Base-by-base conservation (phyloP, 2,888 invertebrate species). In the Zygaena filipendulae region DNA sequence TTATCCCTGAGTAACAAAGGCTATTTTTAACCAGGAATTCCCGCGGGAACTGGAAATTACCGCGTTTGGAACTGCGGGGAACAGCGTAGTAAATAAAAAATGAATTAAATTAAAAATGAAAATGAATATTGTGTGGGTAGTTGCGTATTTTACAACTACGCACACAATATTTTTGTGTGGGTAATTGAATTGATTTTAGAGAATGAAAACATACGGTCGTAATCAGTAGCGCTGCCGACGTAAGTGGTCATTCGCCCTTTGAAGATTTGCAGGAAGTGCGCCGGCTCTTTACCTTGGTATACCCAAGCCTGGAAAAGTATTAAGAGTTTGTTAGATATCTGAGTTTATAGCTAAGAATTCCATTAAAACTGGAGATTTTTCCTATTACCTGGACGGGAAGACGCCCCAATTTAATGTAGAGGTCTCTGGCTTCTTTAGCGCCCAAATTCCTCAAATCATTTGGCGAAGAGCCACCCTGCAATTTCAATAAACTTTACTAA, bases 251-350 rank as follows among this genome's bases (percentile, higher is more conserved):
- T 83, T 45, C 88, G 88, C 27, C 95, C 95, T 47, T 88, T 87
- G 63, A 95, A 95, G 33, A 95, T 86, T 60, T 95, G 91, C 49
- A 96, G 77, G 59, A 97, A 91, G 59, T 97, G 96, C 7, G 93
- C 86, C 1, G 95, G 94, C 69, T 96, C 96, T 57, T 91, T 89
- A 30, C 92, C 92, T 72, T 96, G 94, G 23, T 88, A 86, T 4
- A 95, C 87, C 62, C 92, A 85, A 5, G 92, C 87, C 57, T 84
- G 57, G 10, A 47, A 51, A 44, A n/a, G n/a, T n/a, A n/a, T n/a
- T n/a, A n/a, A n/a, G n/a, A n/a, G n/a, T 19, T 4, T 12, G 12
- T 5, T 23, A 12, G 6, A 11, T 11, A 5, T 10, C 9, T 7
- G 23, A n/a, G n/a, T n/a, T n/a, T n/a, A n/a, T n/a, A n/a, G n/a